Base-by-base conservation (phyloP, 30 jellyfish, hydroid and myxozoan species). In the Phacellophora camtschatica region DNA sequence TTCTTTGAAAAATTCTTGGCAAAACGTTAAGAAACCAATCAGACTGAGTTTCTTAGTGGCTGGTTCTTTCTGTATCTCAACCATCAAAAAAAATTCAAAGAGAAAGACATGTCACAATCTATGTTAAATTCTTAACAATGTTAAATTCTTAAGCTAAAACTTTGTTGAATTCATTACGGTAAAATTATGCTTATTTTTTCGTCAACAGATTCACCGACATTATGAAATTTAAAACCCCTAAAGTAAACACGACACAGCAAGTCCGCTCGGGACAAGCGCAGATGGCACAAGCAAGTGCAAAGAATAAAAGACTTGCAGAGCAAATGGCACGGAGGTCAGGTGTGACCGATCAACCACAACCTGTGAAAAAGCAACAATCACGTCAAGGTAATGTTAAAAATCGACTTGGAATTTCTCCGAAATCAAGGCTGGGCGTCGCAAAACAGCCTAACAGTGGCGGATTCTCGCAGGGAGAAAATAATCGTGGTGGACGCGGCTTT, bases 311-410 rank as follows among this genome's bases (percentile, higher is more conserved):
- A 32, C 88, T 89, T 30, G 97, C 97, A 0, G 97, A 89, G 48
- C 97, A 89, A 67, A 89, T 89, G 97, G 68, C 95, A 15, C 88
- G 92, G 24, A 66, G 97, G 50, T 16, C 89, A 8, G 97, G 92
- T 5, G 20, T 59, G 4, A 71, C 56, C 36, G 77, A 66, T 0
- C 41, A 36, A 0, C 35, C 45, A 15, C n/a, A n/a, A n/a, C n/a
- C n/a, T n/a, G n/a, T n/a, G n/a, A n/a, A n/a, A n/a, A n/a, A n/a
- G n/a, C 69, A 35, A 30, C 15, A 61, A 8, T 45, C 19, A 18
- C 71, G 54, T 31, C 12, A 70, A 6, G 71, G 54, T n/a, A 53
- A 71, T 66, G 66, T 80, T 2, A 80, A 80, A 46, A 80, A 51
- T 55, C 83, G 91, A 33, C 62, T 80, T 12, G 91, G 91, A 1